These are phyloP conservation scores for Rhyacophila evoluta DNA, from an alignment of 2,888 invertebrate genomes.

Conservation along the genomic window DNA sequence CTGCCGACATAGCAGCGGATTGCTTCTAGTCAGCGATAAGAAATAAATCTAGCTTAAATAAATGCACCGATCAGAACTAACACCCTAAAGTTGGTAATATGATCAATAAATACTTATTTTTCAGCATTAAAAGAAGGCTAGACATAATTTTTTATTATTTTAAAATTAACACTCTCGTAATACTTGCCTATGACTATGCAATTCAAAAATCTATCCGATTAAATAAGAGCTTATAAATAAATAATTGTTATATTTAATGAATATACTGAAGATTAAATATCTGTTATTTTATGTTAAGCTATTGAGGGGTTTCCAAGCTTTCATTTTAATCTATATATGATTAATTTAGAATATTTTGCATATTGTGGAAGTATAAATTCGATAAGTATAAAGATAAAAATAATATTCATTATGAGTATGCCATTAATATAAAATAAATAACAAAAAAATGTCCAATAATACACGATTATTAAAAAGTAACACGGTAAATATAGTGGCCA, in stretches of 20 bases:
- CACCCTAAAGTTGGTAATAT: constrained; percentile 36
- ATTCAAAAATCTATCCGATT: constrained; percentile 45
- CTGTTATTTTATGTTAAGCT: neutral
- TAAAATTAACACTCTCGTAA: constrained; percentile 10
- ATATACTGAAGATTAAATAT: constrained; percentile 12
- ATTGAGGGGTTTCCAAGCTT: constrained; percentile 17
- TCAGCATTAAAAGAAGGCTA: constrained; percentile 37
- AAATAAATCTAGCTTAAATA: constrained; percentile 39
- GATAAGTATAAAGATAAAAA: neutral
- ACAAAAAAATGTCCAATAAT: neutral
- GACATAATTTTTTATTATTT: constrained; percentile 31
- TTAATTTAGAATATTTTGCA: constrained; percentile 23
- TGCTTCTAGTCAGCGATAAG: neutral
- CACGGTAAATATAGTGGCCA: neutral
- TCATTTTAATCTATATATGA: constrained; percentile 15
- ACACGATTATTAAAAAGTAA: neutral
- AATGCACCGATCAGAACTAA: constrained; percentile 42
- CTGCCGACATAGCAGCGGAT: neutral
- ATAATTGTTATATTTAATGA: constrained; percentile 20
- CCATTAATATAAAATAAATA: constrained; percentile 7
- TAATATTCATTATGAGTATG: neutral
- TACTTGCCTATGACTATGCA: constrained; percentile 50
- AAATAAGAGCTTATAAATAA: constrained; percentile 35
- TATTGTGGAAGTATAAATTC: constrained; percentile 7
- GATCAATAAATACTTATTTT: constrained; percentile 44